These are phyloP conservation scores for Erpornis zantholeuca DNA, from an alignment of 2,113 vertebrate genomes.

Conservation along the genomic window DNA sequence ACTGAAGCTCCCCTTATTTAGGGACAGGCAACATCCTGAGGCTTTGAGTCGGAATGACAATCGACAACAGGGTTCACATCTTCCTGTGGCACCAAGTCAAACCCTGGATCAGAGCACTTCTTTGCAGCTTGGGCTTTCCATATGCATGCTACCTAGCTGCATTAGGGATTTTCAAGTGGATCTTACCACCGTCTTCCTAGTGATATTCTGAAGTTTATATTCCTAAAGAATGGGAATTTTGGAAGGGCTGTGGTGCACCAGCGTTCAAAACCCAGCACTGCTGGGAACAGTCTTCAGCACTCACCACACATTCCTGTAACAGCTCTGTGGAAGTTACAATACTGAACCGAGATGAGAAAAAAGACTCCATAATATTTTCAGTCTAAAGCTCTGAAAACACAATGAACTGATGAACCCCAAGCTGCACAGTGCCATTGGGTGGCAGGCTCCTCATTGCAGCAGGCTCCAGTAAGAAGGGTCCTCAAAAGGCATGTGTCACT, in stretches of 20 bases:
- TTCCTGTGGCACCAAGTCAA: neutral
- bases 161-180: neutral
- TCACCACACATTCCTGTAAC: neutral
- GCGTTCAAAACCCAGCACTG: neutral
- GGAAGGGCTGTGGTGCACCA: neutral
- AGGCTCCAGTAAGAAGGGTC: neutral
- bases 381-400: neutral
- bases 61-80: neutral
- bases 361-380: neutral
- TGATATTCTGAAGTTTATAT: neutral
- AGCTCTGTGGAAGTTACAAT: neutral
- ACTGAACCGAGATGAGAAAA: neutral
- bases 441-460: accelerated
- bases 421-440: neutral
- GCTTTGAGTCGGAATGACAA: neutral
- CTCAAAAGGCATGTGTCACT: accelerated
- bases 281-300: neutral
- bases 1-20: neutral
- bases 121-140: neutral
- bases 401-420: neutral
- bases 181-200: neutral
- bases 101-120: neutral
- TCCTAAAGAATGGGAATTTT: neutral
- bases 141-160: neutral
- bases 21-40: neutral